Conservation (phyloP, 2,888 invertebrate genomes). For the Tenodera sinensis region DNA sequence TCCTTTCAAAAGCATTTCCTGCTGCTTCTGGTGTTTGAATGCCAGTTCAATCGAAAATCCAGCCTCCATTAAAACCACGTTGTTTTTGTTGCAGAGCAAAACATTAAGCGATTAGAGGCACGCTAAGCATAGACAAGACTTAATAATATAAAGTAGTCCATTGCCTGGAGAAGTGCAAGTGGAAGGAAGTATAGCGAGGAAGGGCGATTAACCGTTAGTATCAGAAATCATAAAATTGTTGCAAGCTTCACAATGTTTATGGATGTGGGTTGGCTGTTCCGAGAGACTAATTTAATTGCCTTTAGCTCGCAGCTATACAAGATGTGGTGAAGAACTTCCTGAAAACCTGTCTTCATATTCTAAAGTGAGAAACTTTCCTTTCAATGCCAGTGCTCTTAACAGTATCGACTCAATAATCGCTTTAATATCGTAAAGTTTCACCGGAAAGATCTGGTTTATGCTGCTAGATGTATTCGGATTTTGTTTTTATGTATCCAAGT, state of each 20-base stretch:
- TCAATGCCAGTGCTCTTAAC: not conserved
- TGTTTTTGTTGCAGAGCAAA: not conserved
- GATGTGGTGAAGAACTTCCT: not conserved
- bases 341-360: not conserved
- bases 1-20: too few relatives aligned
- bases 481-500: too few relatives aligned
- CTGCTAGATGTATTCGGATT: not conserved
- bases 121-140: not conserved
- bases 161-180: not conserved
- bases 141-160: not conserved
- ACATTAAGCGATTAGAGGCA: not conserved
- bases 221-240: not conserved
- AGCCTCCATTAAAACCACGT: too few relatives aligned
- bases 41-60: too few relatives aligned
- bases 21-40: too few relatives aligned
- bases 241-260: not conserved
- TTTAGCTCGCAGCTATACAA: not conserved
- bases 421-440: not conserved
- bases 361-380: not conserved
- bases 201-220: not conserved
- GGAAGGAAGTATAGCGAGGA: not conserved
- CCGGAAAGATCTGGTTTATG: not conserved
- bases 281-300: not conserved
- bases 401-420: not conserved
- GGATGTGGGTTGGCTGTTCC: not conserved